Conservation (phyloP, 2,797 vertebrate species). For the Pangasius larnaudii region DNA sequence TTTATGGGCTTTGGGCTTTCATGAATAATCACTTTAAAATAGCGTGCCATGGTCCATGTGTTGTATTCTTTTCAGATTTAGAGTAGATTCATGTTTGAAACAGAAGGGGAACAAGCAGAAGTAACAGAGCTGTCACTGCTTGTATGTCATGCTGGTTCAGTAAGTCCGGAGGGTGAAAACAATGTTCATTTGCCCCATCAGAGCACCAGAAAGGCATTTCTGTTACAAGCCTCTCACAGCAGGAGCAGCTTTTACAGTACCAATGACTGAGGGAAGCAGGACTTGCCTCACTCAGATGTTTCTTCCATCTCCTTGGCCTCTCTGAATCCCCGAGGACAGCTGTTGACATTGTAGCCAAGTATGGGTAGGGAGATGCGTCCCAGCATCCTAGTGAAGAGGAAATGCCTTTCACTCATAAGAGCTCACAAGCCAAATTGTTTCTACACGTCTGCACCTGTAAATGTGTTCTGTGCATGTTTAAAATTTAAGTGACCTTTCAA, state of each 20-base stretch:
- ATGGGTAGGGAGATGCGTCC: conserved; percentile 36
- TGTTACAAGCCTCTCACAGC: conserved; percentile 17
- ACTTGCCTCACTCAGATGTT: conserved; percentile 54
- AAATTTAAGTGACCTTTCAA: not conserved
- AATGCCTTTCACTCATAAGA: conserved; percentile 48
- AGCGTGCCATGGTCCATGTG: not conserved
- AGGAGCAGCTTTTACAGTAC: conserved; percentile 30
- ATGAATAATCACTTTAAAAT: not conserved
- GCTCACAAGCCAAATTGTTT: conserved; percentile 42
- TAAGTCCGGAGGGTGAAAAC: not conserved
- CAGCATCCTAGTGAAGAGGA: conserved; percentile 49
- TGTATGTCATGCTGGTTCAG: not conserved
- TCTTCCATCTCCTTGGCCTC: conserved; percentile 49
- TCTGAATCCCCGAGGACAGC: conserved; percentile 43
- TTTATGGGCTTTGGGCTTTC: not conserved
- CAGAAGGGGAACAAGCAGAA: not conserved
- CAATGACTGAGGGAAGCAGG: conserved; percentile 36
- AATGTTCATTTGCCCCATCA: conserved; percentile 21
- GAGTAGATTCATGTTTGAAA: not conserved
- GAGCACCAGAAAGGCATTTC: not conserved
- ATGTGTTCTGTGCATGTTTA: conserved; percentile 14
- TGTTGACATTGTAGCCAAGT: conserved; percentile 53
- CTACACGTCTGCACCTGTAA: conserved; percentile 54
- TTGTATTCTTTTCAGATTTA: conserved; percentile 5
- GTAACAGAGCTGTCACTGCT: not conserved